Evolutionary conservation across 2,888 invertebrate genomes (phyloP).

Genomic region (Zygothrica quintamaculata): DNA sequence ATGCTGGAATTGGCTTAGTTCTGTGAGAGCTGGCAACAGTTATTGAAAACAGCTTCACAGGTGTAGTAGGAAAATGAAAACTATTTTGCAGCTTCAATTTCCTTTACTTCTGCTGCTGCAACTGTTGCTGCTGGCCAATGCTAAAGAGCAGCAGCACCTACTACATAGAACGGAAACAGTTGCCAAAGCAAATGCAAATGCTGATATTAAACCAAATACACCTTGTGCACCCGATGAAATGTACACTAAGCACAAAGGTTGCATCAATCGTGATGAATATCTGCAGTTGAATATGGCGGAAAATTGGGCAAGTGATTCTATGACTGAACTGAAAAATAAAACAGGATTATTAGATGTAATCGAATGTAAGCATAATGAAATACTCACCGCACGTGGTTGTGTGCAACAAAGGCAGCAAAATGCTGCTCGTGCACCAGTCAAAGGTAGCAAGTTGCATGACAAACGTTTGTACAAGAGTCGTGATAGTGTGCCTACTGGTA

Average conservation of each 20-base stretch:
- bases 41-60: too few relatives aligned
- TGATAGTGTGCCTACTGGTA: background rate
- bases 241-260: conserved; percentile 28
- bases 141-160: background rate
- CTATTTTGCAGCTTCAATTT: too few relatives aligned
- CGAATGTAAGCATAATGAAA: conserved; percentile 20
- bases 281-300: conserved; percentile 8
- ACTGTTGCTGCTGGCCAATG: background rate
- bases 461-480: conserved; percentile 10
- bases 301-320: conserved; percentile 27
- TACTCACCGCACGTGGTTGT: conserved; percentile 31
- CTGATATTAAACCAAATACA: too few relatives aligned
- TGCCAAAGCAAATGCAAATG: too few relatives aligned
- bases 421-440: fast-evolving
- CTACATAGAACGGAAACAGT: too few relatives aligned
- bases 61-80: too few relatives aligned
- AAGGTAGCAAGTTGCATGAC: conserved; percentile 4
- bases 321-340: conserved; percentile 7
- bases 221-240: conserved; percentile 34
- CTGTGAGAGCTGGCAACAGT: too few relatives aligned
- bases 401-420: background rate
- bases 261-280: conserved; percentile 29
- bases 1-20: too few relatives aligned
- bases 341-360: background rate
- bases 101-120: conserved; percentile 2